Evolutionary conservation across 2,888 invertebrate genomes (phyloP), one percentile per base, ranked within the genome.

Genomic region (Cremastinae sp.): DNA sequence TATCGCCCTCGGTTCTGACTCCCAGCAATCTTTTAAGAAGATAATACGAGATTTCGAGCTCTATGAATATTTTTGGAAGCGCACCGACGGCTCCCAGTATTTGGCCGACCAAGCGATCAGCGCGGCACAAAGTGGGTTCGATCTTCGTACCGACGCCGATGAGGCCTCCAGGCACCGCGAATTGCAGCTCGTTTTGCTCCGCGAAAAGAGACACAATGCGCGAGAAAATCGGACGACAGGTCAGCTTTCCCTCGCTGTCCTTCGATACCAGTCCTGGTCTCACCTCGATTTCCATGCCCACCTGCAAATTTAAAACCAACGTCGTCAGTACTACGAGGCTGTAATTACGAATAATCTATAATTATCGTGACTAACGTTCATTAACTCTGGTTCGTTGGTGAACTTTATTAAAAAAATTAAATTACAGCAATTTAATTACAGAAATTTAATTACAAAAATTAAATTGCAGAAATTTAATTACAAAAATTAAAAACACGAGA

Each of bases 121-220:
- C 99, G 87, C 99, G 94, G 89, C 99, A 99, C 58, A 99, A 92
- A 0, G 99, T 99, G 0, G 99, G 99, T 90, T 99, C 99, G 86
- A 99, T 99, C 91, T 97, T 97, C 2, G 99, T 99, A 80, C 99
- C 99, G 20, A 99, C 99, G 88, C 98, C 99, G 87, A 99, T 99
- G 61, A 99, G 93, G n/a, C 99, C 99, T 79, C 99, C 99, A 70
- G 99, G 99, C 66, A 99, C 99, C 18, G 99, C 99, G 91, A 96
- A 99, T 90, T 98, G 98, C 71, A 99, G 92, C 90, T 97, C 98
- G 91, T 99, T 99, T 91, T 99, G 98, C 90, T 99, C 99, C 45
- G 99, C 97, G 90, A 96, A 98, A 73, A 99, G 92, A 0, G 99
- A 99, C 12, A 99, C 97, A 88, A 99, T 98, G 79, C 96, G 93